Percentiles rank a stretch among this genome's conserved stretches.
phyloP scores from a whole-genome alignment of 2,888 invertebrate genomes.

The Nemapogon koenigi region DNA sequence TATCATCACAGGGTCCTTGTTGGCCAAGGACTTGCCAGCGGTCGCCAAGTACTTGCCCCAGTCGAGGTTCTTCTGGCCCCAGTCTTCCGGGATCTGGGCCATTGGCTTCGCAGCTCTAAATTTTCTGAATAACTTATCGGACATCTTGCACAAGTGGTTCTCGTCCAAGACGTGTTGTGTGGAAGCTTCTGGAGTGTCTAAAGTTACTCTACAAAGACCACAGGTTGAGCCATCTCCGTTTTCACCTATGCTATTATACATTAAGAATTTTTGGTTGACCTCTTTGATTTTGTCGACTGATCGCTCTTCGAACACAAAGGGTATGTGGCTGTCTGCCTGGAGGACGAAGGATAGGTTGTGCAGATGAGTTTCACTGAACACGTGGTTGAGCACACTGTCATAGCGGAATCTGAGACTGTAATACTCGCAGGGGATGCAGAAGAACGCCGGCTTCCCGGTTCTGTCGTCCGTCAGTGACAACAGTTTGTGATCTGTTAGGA shows the following conservation, averaged over 20 bases:
- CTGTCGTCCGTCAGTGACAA: conserved; percentile 48
- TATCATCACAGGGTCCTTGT: conserved; percentile 46
- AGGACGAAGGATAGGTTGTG: conserved; percentile 46
- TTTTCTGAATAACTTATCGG: conserved; percentile 42
- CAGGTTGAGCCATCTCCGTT: conserved; percentile 30
- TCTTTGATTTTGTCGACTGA: conserved; percentile 41
- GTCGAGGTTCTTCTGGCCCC: conserved; percentile 52
- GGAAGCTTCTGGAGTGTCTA: conserved; percentile 34
- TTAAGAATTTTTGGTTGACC: conserved; percentile 42
- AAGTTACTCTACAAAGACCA: conserved; percentile 31
- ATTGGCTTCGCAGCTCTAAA: conserved; percentile 37
- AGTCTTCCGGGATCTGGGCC: conserved; percentile 45
- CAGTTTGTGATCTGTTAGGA: conserved; percentile 43
- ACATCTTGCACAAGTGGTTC: conserved; percentile 42
- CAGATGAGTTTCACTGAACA: conserved; percentile 50
- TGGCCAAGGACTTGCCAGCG: conserved; percentile 45
- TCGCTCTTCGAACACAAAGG: conserved; percentile 33
- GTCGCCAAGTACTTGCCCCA: conserved; percentile 54
- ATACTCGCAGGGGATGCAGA: conserved; percentile 55
- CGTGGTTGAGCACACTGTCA: conserved; percentile 50
- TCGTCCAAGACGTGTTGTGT: conserved; percentile 49
- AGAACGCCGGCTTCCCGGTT: conserved; percentile 53
- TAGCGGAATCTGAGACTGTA: conserved; percentile 53
- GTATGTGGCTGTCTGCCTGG: conserved; percentile 42
- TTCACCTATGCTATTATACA: conserved; percentile 30